Evolutionary conservation across 2,797 vertebrate genomes (phyloP).

Genomic region (Numenius phaeopus): DNA sequence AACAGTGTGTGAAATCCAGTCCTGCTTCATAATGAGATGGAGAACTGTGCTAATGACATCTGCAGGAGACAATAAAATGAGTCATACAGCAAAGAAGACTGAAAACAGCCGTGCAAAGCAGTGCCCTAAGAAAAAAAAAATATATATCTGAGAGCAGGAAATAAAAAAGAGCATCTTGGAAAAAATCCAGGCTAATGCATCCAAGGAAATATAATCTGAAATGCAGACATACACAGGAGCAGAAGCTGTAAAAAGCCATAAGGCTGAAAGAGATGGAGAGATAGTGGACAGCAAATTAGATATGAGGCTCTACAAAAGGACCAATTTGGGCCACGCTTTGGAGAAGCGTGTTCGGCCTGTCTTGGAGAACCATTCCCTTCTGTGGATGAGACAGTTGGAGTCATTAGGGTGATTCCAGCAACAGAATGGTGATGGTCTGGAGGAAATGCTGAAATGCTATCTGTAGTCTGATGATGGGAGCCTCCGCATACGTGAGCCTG

Average conservation of each 20-base stretch:
- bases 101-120: conserved; percentile 27
- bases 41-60: conserved; percentile 67
- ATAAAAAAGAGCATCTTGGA: conserved; percentile 68
- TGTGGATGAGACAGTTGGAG: not conserved
- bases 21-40: conserved; percentile 38
- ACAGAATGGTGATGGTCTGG: not conserved
- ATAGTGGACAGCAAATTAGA: conserved; percentile 67
- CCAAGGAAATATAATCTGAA: conserved; percentile 59
- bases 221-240: conserved; percentile 17
- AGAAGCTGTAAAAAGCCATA: conserved; percentile 67
- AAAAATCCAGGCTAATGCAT: conserved; percentile 68
- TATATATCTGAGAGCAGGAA: conserved; percentile 12
- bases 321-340: not conserved
- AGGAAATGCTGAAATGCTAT: not conserved
- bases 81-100: conserved; percentile 26
- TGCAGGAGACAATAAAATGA: conserved; percentile 71
- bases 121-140: conserved; percentile 7
- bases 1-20: conserved; percentile 52
- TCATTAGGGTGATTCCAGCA: conserved; percentile 10
- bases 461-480: not conserved
- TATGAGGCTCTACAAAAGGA: conserved; percentile 41
- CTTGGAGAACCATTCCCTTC: not conserved
- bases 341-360: conserved; percentile 44
- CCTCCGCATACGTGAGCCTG: rapidly evolving
- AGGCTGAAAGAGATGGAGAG: conserved; percentile 51